A percentile compares a stretch with the other conserved stretches of the same genome.
Conservation (phyloP, 2,888 invertebrate genomes). For the Spatulosminthurus flaviceps region DNA sequence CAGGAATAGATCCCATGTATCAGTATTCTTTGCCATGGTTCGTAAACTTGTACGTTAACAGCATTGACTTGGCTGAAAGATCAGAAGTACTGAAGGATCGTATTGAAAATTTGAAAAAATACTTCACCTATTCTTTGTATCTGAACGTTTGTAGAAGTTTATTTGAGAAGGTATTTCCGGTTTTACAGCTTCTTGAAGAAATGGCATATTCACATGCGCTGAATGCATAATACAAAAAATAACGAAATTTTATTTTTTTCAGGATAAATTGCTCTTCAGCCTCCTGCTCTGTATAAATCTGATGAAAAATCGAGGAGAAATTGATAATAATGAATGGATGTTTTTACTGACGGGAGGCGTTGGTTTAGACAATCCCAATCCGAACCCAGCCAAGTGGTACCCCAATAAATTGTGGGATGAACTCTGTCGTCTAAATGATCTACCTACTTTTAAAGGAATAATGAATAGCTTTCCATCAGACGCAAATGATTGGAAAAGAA, state of each 20-base stretch:
- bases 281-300: constrained; percentile 78
- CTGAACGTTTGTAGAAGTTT: constrained; percentile 91
- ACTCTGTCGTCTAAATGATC: constrained; percentile 75
- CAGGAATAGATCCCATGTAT: constrained; percentile 96
- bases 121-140: constrained; percentile 90
- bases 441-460: constrained; percentile 76
- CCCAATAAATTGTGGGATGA: constrained; percentile 84
- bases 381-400: constrained; percentile 85
- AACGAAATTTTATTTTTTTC: constrained; percentile 52
- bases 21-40: constrained; percentile 96
- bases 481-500: constrained; percentile 74
- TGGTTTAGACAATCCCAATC: constrained; percentile 77
- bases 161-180: constrained; percentile 81
- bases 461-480: constrained; percentile 73
- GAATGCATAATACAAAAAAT: too few relatives aligned
- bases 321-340: constrained; percentile 78
- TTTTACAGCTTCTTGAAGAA: too few relatives aligned
- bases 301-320: constrained; percentile 73
- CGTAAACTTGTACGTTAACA: constrained; percentile 83
- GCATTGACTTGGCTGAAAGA: constrained; percentile 86
- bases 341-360: constrained; percentile 89
- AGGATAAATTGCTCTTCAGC: constrained; percentile 92
- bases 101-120: constrained; percentile 77
- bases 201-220: too few relatives aligned
- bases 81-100: constrained; percentile 82